Conservation (phyloP, 2,113 vertebrate genomes). For the Rhadina sibilatrix region DNA sequence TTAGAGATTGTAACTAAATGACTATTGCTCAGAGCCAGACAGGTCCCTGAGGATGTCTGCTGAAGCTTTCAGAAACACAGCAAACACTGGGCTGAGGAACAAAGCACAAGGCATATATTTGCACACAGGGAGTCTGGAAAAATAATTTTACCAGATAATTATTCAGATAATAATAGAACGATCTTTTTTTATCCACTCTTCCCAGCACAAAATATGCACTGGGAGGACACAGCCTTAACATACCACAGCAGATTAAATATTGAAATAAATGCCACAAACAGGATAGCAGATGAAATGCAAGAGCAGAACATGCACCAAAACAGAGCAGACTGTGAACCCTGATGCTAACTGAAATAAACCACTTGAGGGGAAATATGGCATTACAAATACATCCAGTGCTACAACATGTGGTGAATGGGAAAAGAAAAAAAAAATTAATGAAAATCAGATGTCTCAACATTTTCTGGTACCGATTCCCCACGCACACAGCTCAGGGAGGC, state of each 20-base stretch:
- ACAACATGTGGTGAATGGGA: background rate
- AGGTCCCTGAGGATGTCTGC: background rate
- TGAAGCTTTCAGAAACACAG: background rate
- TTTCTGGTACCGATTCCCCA: background rate
- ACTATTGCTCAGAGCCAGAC: background rate
- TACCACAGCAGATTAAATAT: background rate
- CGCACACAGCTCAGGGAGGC: background rate
- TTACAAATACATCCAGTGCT: background rate
- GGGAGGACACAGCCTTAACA: background rate
- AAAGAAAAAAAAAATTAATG: background rate
- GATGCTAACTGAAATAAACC: constrained; percentile 39
- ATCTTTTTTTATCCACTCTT: background rate
- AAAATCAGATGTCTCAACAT: constrained; percentile 26
- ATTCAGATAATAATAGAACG: background rate
- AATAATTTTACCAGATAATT: background rate
- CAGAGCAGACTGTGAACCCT: background rate
- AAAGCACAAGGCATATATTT: background rate
- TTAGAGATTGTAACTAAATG: background rate
- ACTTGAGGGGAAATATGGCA: background rate
- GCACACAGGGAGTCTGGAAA: background rate
- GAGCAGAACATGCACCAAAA: background rate
- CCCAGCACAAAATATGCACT: background rate
- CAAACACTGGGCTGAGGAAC: background rate
- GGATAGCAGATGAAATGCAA: constrained; percentile 2
- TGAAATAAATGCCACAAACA: background rate